Base-by-base conservation (phyloP, 2,113 vertebrate genomes). In the Epinephelus cyanopodus region DNA sequence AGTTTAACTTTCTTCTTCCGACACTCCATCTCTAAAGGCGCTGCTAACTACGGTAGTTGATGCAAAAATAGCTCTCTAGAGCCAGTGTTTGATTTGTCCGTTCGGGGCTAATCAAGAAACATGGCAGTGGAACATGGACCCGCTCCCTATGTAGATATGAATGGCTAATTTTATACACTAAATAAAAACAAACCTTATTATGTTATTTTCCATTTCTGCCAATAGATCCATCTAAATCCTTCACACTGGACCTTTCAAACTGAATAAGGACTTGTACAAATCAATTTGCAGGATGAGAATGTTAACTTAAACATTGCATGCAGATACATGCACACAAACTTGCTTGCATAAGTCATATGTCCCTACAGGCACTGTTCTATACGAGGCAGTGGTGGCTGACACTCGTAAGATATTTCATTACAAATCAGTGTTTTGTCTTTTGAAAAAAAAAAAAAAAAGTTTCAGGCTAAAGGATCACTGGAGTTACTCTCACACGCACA, bases 371-470 rank as follows among this genome's bases (percentile, higher is more conserved):
- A 53, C n/a, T 11, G 29, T 42, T 67, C 19, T 50, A 52, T 62
- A 42, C 18, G 23, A 67, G 66, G 54, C 58, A 15, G 21, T 50
- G 61, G 23, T 27, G 53, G 61, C 62, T 68, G 65, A 75, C 15
- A 33, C 25, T 64, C 73, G 47, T 74, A 39, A 70, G 68, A 66
- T 82, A 64, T 56, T 74, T 70, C 53, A 14, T 23, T 64, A 68
- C 23, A 1, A 39, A 42, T 18, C 12, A 29, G 33, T 54, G 21
- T 65, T 75, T 83, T 53, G 0, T 48, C 14, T 65, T 57, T 33
- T 54, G 2, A 8, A 37, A 19, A 29, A 29, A 29, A 29, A 29
- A 27, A 29, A 29, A 29, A 56, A 56, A 67, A 14, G 54, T 84
- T 57, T 77, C 56, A 45, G 29, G 61, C 62, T 53, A 27, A 56